These are phyloP conservation scores for Accipiter virgatus DNA, from an alignment of 2,113 vertebrate genomes.

Conservation along the genomic window DNA sequence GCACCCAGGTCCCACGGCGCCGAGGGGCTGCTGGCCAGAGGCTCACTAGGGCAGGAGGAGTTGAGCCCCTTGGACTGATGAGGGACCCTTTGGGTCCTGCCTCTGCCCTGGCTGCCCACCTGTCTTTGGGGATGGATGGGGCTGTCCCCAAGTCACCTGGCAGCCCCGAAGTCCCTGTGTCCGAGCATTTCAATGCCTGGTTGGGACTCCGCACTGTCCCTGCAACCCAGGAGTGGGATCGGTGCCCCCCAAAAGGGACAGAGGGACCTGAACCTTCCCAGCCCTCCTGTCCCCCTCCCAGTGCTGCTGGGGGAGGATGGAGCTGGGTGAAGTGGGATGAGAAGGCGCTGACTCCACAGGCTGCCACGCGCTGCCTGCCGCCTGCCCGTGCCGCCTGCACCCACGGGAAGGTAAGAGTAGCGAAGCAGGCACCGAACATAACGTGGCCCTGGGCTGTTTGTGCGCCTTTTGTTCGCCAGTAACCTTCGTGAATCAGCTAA, in stretches of 20 bases:
- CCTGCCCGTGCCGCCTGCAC: neutral
- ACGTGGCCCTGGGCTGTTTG: constrained; percentile 18
- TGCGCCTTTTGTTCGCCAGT: neutral
- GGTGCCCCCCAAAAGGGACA: neutral
- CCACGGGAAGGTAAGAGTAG: neutral
- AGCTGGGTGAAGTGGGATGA: neutral
- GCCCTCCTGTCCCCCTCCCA: neutral
- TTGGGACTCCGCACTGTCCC: neutral
- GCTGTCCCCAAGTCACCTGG: neutral
- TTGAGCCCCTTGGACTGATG: neutral
- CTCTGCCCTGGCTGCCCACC: neutral
- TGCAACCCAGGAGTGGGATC: accelerated
- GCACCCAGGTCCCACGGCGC: neutral
- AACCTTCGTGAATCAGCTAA: neutral
- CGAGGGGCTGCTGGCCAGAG: neutral
- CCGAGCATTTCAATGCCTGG: accelerated
- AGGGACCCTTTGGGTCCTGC: neutral
- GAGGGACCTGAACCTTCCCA: neutral
- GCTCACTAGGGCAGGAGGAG: neutral
- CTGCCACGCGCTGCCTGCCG: neutral
- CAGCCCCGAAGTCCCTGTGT: neutral
- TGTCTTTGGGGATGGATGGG: neutral
- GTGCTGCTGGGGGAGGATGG: neutral
- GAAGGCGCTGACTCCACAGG: accelerated
- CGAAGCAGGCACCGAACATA: neutral